phyloP scores from a whole-genome alignment of 2,113 vertebrate genomes.

The Thinocorus orbignyianus region DNA sequence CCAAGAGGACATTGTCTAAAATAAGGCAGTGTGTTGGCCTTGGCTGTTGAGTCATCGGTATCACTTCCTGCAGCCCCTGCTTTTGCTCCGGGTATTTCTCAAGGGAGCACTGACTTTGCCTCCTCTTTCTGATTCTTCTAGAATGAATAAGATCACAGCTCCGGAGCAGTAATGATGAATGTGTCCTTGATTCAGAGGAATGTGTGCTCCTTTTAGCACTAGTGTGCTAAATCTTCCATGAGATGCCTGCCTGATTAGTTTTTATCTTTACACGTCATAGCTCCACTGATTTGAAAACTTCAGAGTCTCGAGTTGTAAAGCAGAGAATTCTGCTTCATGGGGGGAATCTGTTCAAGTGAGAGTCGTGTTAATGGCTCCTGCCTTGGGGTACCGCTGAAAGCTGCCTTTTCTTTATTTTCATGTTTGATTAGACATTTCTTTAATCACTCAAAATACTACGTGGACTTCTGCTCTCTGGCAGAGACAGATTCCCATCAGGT shows the following conservation, averaged over 20 bases:
- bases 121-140: slow-evolving; percentile 35
- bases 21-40: slow-evolving; percentile 53
- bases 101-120: slow-evolving; percentile 41
- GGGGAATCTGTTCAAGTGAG: not conserved
- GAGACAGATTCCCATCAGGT: not conserved
- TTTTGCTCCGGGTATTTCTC: slow-evolving; percentile 36
- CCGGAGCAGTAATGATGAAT: slow-evolving; percentile 17
- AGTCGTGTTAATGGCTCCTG: not conserved
- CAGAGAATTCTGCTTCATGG: not conserved
- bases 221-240: slow-evolving; percentile 52
- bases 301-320: not conserved
- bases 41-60: slow-evolving; percentile 53
- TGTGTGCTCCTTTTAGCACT: slow-evolving; percentile 15
- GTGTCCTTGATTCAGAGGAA: slow-evolving; percentile 47
- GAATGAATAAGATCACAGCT: slow-evolving; percentile 48
- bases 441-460: not conserved
- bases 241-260: slow-evolving; percentile 34
- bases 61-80: slow-evolving; percentile 63
- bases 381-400: not conserved
- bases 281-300: slow-evolving; percentile 17
- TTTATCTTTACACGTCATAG: not conserved
- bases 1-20: slow-evolving; percentile 61
- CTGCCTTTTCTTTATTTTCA: not conserved
- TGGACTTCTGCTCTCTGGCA: not conserved
- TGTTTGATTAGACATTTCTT: not conserved